phyloP scores from a whole-genome alignment of 2,113 vertebrate species.

The Puffinus mauretanicus region DNA sequence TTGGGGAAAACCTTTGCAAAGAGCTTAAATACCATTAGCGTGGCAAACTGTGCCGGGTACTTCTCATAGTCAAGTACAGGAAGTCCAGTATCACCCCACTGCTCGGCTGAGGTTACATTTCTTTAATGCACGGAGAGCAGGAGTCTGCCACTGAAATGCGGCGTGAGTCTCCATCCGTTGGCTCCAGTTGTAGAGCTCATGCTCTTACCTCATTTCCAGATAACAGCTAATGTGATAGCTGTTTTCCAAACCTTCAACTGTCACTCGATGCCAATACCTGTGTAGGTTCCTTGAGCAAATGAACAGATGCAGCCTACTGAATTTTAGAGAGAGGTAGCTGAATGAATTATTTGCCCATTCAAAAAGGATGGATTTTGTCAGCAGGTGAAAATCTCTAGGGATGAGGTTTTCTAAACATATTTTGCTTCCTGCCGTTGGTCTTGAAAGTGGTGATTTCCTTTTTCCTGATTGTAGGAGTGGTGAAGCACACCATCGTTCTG shows the following conservation, averaged over 20 bases:
- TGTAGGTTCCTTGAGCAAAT: background rate
- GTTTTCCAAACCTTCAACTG: background rate
- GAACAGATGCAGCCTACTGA: background rate
- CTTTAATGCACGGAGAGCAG: background rate
- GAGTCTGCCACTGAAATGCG: background rate
- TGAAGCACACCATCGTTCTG: fast-evolving
- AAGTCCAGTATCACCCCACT: background rate
- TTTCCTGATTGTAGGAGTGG: background rate
- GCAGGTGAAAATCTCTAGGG: background rate
- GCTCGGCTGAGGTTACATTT: background rate
- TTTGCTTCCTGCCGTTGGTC: background rate
- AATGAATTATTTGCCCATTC: background rate
- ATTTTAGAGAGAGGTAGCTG: background rate
- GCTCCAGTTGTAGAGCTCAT: background rate
- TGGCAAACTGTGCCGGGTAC: background rate
- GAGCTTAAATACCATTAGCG: background rate
- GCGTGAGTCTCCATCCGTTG: background rate
- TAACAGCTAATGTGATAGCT: background rate
- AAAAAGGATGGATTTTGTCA: background rate
- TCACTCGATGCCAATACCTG: background rate
- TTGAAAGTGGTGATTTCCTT: background rate
- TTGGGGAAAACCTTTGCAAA: background rate
- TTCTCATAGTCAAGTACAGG: background rate
- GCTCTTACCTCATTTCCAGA: background rate
- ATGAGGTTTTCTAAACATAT: background rate